Base-by-base conservation (phyloP, 2,888 invertebrate species). In the Theristus sp. region DNA sequence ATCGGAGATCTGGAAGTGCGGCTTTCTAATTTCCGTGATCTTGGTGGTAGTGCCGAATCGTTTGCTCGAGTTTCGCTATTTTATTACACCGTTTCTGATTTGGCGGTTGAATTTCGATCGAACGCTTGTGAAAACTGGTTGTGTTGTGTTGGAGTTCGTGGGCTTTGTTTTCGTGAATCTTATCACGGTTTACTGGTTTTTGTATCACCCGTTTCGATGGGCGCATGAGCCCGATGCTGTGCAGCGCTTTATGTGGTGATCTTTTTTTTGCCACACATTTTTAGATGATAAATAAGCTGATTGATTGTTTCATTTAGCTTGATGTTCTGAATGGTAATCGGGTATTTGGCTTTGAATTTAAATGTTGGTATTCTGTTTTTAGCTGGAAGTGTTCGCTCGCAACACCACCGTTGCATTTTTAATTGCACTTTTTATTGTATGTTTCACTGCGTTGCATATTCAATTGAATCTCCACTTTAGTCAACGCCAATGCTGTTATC, bases 1-100 rank as follows among this genome's bases (percentile, higher is more conserved):
- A 63, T 67, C 72, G 58, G 61, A 69, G 27, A 65, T 75, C 58
- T 76, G 79, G 67, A 75, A 76, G 65, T 60, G 79, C 29, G 70
- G 83, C 2, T 88, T 82, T 71, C 71, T 81, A 30, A 61, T 83
- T 0, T 81, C 84, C 61, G 70, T 83, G 3, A 70, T 80, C 57
- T 63, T 83, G 1, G 82, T 82, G 24, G 74, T 90, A 20, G 81
- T 85, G 0, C 84, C 91, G 13, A 93, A 96, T 70, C 82, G 82
- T 67, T 78, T 98, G 66, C 76, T 99, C 1, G 98, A 99, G 74
- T 80, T 91, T 46, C 81, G 98, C n/a, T 99, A 98, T 74, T 99
- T 91, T 75, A 81, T 98, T 49, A 77, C 91, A 46, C 93, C 96
- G 0, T 96, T 84, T 72, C 77, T 91, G 30, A 77, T 96, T 59